Percentiles rank a stretch among this genome's conserved stretches.
Conservation (phyloP, 2,888 invertebrate species). For the Unio delphinus region DNA sequence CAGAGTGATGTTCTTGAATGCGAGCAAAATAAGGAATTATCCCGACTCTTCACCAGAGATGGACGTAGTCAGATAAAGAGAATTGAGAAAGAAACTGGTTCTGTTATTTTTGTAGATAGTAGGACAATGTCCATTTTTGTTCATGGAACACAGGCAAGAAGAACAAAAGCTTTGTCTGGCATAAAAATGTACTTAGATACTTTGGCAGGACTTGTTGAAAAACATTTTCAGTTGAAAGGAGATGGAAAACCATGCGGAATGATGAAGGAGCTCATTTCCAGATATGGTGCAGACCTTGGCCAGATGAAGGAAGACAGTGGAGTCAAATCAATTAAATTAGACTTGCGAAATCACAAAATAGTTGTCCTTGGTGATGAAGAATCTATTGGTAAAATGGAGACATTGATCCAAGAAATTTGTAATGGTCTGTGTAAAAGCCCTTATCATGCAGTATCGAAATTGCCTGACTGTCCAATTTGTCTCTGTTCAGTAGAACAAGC, state of each 20-base stretch:
- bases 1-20: conserved; percentile 36
- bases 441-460: not conserved
- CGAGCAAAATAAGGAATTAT: conserved; percentile 16
- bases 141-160: conserved; percentile 12
- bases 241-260: conserved; percentile 44
- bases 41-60: no score
- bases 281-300: conserved; percentile 38
- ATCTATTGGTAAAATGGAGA: conserved; percentile 23
- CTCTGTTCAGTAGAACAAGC: conserved; percentile 47
- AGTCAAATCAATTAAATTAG: conserved; percentile 27
- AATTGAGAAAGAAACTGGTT: no score
- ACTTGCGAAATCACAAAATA: conserved; percentile 35
- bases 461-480: conserved; percentile 58
- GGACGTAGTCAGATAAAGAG: no score
- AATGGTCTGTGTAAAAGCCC: not conserved
- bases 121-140: no score
- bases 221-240: conserved; percentile 34
- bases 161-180: conserved; percentile 14
- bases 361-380: conserved; percentile 32
- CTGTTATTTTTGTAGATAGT: no score
- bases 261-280: conserved; percentile 47
- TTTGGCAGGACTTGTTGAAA: conserved; percentile 9
- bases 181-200: conserved; percentile 25
- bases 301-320: conserved; percentile 26
- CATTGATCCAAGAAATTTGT: conserved; percentile 17